These are phyloP conservation scores for Ptychodera flava DNA, from an alignment of 35 echinoderm and acorn worm species.

Conservation along the genomic window DNA sequence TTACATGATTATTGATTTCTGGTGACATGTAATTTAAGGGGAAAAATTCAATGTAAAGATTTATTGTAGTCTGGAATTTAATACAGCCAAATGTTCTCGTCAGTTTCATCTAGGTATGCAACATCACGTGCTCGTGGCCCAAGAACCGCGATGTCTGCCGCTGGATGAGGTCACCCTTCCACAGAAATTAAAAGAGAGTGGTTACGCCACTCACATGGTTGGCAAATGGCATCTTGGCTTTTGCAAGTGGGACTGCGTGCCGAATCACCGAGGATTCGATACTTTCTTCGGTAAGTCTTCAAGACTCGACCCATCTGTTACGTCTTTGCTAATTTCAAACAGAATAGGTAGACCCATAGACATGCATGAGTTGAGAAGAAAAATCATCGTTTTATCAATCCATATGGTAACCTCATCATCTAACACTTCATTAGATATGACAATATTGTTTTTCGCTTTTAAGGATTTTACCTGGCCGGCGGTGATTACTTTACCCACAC, in stretches of 20 bases:
- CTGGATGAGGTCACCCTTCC: background rate
- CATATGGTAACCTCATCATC: no score
- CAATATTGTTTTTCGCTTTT: no score
- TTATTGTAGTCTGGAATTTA: no score
- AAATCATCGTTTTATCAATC: no score
- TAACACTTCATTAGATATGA: background rate
- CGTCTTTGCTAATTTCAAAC: no score
- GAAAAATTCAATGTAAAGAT: no score
- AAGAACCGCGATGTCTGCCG: background rate
- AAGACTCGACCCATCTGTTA: background rate
- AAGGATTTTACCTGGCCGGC: background rate
- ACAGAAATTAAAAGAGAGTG: background rate
- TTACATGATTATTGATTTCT: no score
- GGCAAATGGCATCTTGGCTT: conserved; percentile 11
- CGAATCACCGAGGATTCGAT: conserved; percentile 6
- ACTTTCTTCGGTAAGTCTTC: background rate
- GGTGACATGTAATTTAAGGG: no score
- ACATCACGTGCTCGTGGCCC: background rate
- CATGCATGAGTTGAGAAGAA: no score
- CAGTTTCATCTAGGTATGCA: no score
- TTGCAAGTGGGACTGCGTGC: background rate
- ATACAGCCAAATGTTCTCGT: no score
- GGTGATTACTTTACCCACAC: background rate
- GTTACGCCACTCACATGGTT: conserved; percentile 8
- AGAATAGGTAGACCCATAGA: no score